Base-by-base conservation (phyloP, 2,113 vertebrate genomes). In the Elaphurus davidianus region DNA sequence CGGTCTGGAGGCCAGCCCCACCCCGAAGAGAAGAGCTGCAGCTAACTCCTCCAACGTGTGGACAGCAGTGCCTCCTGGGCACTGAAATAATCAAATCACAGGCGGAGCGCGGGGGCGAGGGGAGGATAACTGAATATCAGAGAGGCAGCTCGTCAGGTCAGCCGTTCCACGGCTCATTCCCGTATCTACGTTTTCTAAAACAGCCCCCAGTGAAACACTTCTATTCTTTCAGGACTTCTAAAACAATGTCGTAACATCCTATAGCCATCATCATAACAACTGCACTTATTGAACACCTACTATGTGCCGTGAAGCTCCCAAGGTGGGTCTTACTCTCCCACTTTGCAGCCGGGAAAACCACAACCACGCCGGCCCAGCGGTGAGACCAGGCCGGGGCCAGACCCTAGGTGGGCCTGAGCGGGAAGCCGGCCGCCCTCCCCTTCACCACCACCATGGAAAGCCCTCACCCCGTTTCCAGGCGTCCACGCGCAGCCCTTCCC, bases 341-440 rank as follows among this genome's bases (percentile, higher is more conserved):
- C 52, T 40, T 15, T 4, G 7, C 28, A 36, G 84, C 43, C 12
- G 1, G 43, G 50, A 57, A 45, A 28, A 21, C 10, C 9, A 7
- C 0, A 0, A 8, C 55, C 55, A 12, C 1, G 12, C 1, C 0
- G 1, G n/a, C 23, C 5, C 0, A 0, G 40, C 43, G 21, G 1
- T 15, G 2, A 88, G 71, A n/a, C 54, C 30, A 30, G 3, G 5
- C 87, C 0, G 28, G 55, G 11, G 64, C 55, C n/a, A 7, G 1
- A 12, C 27, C 36, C 36, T 4, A 0, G 23, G 23, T 8, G 11
- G 4, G 16, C 83, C 7, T 0, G 1, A 15, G 7, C 13, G 0
- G 10, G 6, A 1, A 1, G 50, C 54, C 8, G 0, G 14, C 7
- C 7, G 11, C 7, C 25, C 45, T 8, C 30, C 54, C 28, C 55